Evolutionary conservation across 1,140 invertebrate genomes (phyloP).

Genomic region (Eueides isabella): DNA sequence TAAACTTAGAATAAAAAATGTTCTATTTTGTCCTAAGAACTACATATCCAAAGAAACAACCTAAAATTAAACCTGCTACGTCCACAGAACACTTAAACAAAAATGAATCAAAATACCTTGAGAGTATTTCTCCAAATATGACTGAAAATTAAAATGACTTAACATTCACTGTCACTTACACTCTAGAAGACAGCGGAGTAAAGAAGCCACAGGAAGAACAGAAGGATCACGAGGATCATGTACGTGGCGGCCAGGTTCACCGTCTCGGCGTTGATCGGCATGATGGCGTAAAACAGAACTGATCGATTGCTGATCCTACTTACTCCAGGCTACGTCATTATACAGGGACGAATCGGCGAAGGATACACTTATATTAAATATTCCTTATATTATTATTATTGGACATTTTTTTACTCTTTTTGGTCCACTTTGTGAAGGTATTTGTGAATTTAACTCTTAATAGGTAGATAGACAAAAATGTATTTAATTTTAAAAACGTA

Average conservation of each 20-base stretch:
- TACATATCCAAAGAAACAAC: too few relatives aligned
- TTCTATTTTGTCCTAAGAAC: too few relatives aligned
- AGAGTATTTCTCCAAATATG: constrained; percentile 10
- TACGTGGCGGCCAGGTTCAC: constrained; percentile 79
- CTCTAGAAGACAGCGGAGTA: constrained; percentile 77
- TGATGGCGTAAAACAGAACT: constrained; percentile 65
- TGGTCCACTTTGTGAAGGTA: too few relatives aligned
- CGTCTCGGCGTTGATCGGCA: constrained; percentile 80
- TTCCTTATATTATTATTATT: neutral
- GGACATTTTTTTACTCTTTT: too few relatives aligned
- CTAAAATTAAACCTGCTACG: too few relatives aligned
- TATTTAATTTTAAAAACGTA: too few relatives aligned
- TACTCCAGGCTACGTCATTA: constrained; percentile 47
- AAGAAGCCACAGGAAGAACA: constrained; percentile 77
- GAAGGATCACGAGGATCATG: constrained; percentile 79
- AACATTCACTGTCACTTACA: constrained; percentile 5
- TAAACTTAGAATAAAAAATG: too few relatives aligned
- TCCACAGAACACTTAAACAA: too few relatives aligned
- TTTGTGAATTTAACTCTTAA: too few relatives aligned
- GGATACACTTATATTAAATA: constrained; percentile 18
- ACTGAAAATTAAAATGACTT: neutral
- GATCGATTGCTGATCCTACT: constrained; percentile 54
- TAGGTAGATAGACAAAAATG: too few relatives aligned
- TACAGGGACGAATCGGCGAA: constrained; percentile 60
- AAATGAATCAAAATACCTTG: neutral